Base-by-base conservation (phyloP, 2,888 invertebrate species). In the Sinhomidia bicolor region DNA sequence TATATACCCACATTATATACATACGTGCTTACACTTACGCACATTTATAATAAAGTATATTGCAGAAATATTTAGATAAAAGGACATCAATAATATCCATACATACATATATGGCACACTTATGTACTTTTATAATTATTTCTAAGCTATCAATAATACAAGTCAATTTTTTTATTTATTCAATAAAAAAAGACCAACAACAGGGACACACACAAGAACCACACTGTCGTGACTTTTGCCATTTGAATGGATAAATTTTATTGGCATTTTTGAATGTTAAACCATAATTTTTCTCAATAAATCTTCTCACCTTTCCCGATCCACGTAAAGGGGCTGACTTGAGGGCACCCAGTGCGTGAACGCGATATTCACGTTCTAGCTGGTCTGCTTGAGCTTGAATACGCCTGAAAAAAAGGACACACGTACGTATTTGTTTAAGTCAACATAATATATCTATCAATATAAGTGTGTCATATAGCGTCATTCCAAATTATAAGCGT, bases 341-440 rank as follows among this genome's bases (percentile, higher is more conserved):
- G 68, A 96, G 94, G 89, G 95, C 95, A 85, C 95, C 96, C 85
- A 95, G 94, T 79, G 96, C 96, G 93, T 96, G 95, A 91, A 95
- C 95, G 91, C 95, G 94, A 93, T 96, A 96, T 92, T 96, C 96
- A 92, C 95, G 95, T 92, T 96, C 96, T 92, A 96, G 94, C 91
- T 96, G 95, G 92, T 96, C 95, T 93, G 96, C 95, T 92, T 96
- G 96, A 88, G 95, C 95, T 93, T 96, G 96, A 91, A 96, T 96
- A 92, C 96, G 95, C 91, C 96, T 96, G 94, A 83, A 62, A 47
- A 44, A 51, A 44, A 84, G 10, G 6, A 57, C 36, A 17, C 23
- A n/a, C 0, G 20, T 0, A 51, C 36, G 36, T 5, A 44, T 17
- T 47, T 81, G n/a, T n/a, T n/a, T n/a, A n/a, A n/a, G n/a, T 29